phyloP scores from a whole-genome alignment of 1,140 invertebrate genomes.

The Akabosia matsudoensis region DNA sequence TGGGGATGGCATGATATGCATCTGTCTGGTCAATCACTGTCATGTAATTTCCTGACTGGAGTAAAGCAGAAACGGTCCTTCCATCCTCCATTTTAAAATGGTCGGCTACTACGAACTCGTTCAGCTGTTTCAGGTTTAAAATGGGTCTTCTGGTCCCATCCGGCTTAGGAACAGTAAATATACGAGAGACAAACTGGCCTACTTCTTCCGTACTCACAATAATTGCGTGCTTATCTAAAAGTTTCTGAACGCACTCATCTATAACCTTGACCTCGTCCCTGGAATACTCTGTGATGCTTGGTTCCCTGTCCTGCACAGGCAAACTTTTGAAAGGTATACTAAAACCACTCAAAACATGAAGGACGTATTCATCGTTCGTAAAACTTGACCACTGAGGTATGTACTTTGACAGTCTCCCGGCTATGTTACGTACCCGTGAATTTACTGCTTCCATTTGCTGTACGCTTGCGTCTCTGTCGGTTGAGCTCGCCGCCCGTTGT shows the following conservation, averaged over 20 bases:
- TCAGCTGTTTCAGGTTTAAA: not conserved
- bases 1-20: conserved; percentile 32
- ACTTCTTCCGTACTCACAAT: not conserved
- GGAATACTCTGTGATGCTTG: no score
- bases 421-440: no score
- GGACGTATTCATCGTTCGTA: no score
- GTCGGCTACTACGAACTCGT: not conserved
- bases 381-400: no score
- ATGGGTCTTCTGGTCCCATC: conserved; percentile 15
- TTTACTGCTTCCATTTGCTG: no score
- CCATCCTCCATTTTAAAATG: conserved; percentile 37
- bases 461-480: no score
- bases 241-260: not conserved
- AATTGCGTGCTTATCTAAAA: not conserved
- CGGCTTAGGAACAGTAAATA: conserved; percentile 26
- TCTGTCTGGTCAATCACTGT: conserved; percentile 31
- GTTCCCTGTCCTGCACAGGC: no score
- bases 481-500: not conserved
- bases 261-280: no score
- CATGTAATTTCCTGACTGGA: conserved; percentile 18
- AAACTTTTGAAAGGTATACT: no score
- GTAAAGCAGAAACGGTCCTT: not conserved
- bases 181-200: not conserved
- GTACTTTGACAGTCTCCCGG: no score
- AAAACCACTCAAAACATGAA: no score